These are phyloP conservation scores for Philypnodon macrostomus DNA, from an alignment of 2,797 vertebrate species.

Conservation along the genomic window DNA sequence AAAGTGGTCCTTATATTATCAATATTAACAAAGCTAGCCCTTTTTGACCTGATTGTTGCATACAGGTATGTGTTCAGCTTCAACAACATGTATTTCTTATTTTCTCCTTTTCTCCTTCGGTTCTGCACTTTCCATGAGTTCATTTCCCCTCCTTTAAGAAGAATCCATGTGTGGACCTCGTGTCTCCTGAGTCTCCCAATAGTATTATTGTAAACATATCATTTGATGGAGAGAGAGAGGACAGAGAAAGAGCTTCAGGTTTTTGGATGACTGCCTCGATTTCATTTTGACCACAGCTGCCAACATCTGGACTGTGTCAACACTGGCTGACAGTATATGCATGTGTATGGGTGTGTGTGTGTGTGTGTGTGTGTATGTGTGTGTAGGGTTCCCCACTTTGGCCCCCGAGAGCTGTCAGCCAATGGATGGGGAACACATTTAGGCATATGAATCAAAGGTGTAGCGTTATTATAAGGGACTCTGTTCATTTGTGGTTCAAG, in stretches of 20 bases:
- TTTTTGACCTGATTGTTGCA: too few species aligned
- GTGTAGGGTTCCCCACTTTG: slow-evolving; percentile 47
- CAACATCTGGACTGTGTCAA: slow-evolving; percentile 85
- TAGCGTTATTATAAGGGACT: slow-evolving; percentile 71
- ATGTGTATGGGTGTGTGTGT: slow-evolving; percentile 32
- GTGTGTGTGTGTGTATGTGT: slow-evolving; percentile 36
- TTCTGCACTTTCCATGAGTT: slow-evolving; percentile 61
- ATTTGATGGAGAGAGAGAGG: slow-evolving; percentile 81
- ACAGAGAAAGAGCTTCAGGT: slow-evolving; percentile 79
- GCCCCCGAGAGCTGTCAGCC: slow-evolving; percentile 69
- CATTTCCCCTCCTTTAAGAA: slow-evolving; percentile 52
- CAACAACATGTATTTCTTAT: slow-evolving; percentile 8
- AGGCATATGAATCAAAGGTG: slow-evolving; percentile 80
- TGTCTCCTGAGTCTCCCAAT: slow-evolving; percentile 69
- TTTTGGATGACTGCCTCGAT: slow-evolving; percentile 78
- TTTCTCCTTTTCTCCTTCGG: slow-evolving; percentile 21
- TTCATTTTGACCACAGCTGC: slow-evolving; percentile 80
- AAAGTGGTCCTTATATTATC: too few species aligned
- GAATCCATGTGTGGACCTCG: slow-evolving; percentile 29
- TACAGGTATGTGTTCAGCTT: slow-evolving; percentile 14
- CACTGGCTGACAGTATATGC: slow-evolving; percentile 63
- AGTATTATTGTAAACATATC: slow-evolving; percentile 84
- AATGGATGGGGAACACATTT: slow-evolving; percentile 77
- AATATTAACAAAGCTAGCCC: too few species aligned
- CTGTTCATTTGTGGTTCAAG: slow-evolving; percentile 54